A percentile compares a stretch with the other conserved stretches of the same genome.
These are phyloP conservation scores for Eretmocerus hayati DNA, from an alignment of 2,888 invertebrate genomes.

Conservation along the genomic window DNA sequence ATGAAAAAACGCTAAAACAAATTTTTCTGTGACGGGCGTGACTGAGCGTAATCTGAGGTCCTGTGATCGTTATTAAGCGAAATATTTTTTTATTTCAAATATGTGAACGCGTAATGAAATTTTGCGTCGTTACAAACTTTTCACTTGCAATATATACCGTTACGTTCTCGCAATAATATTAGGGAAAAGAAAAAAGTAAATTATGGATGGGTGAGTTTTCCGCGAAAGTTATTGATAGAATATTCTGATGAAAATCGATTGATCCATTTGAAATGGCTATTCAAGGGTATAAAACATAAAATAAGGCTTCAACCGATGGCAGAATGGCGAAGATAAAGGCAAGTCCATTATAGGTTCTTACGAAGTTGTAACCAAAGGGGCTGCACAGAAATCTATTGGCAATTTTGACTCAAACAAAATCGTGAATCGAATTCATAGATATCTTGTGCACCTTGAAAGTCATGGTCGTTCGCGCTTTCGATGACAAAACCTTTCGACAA, in stretches of 20 bases:
- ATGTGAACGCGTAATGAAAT: conserved; percentile 36
- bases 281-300: conserved; percentile 25
- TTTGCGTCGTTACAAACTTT: conserved; percentile 42
- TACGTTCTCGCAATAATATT: conserved; percentile 48
- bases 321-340: conserved; percentile 26
- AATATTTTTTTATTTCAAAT: conserved; percentile 47
- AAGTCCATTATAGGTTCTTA: conserved; percentile 30
- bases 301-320: conserved; percentile 24
- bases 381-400: conserved; percentile 1
- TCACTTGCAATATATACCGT: conserved; percentile 46
- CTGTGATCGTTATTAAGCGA: conserved; percentile 48
- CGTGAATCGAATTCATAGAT: conserved; percentile 15
- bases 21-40: conserved; percentile 34
- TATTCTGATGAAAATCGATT: conserved; percentile 7
- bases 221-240: conserved; percentile 14
- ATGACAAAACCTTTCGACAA: conserved; percentile 34
- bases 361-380: conserved; percentile 18
- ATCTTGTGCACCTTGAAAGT: conserved; percentile 25
- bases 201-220: conserved; percentile 20
- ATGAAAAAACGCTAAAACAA: conserved; percentile 5
- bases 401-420: neutral
- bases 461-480: conserved; percentile 35
- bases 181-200: conserved; percentile 28
- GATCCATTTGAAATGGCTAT: conserved; percentile 28
- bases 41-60: conserved; percentile 47